These are phyloP conservation scores for Astropecten irregularis DNA, from an alignment of 53 echinoderm and acorn worm genomes.

Conservation along the genomic window DNA sequence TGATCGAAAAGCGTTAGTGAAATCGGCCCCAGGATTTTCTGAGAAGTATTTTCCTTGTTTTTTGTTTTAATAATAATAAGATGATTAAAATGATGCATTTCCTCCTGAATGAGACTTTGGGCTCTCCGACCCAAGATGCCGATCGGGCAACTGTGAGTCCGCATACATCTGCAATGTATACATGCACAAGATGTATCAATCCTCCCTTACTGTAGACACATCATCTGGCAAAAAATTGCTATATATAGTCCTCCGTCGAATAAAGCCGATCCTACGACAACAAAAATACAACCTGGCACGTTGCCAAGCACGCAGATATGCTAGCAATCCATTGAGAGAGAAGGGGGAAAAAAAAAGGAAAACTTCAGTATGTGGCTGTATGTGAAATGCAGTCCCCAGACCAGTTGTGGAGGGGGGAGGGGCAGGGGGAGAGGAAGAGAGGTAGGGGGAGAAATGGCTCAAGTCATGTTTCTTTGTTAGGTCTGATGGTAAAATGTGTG, in stretches of 20 bases:
- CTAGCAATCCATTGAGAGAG: not conserved
- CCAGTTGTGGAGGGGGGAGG: not conserved
- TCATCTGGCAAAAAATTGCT: not conserved
- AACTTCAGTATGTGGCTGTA: not conserved
- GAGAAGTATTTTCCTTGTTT: no score
- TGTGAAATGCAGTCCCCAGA: not conserved
- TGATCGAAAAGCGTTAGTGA: no score
- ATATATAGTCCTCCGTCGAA: slow-evolving; percentile 44
- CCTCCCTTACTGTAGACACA: not conserved
- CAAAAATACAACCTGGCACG: slow-evolving; percentile 14
- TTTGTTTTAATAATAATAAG: no score
- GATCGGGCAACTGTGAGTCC: no score
- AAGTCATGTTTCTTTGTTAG: not conserved
- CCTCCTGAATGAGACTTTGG: no score
- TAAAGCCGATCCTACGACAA: slow-evolving; percentile 13
- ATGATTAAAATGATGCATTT: no score
- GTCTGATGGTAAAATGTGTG: no score
- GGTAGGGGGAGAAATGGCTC: not conserved
- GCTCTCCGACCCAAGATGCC: no score
- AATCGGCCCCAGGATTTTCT: no score
- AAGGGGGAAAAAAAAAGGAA: slow-evolving; percentile 7
- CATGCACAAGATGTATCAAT: no score
- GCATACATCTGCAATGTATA: no score
- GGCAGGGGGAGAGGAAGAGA: not conserved
- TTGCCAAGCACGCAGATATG: slow-evolving; percentile 22